Conservation (phyloP, 2,113 vertebrate genomes). For the Malurus cyaneus region DNA sequence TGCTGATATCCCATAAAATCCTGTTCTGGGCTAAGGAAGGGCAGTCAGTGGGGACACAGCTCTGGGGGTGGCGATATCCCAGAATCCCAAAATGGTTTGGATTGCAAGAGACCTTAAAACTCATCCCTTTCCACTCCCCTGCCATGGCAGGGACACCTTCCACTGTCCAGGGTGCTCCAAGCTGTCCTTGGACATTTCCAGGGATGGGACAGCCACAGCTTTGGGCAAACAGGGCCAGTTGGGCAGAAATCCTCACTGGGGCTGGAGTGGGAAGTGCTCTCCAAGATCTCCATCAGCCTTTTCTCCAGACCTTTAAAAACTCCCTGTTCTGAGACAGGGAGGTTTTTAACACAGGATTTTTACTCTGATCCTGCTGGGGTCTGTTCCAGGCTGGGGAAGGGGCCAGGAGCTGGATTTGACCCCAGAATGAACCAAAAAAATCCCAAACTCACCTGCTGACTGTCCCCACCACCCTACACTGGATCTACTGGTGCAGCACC, state of each 20-base stretch:
- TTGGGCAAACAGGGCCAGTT: background rate
- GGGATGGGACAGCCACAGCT: background rate
- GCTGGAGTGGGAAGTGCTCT: background rate
- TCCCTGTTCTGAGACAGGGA: background rate
- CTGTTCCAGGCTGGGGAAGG: background rate
- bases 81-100: background rate
- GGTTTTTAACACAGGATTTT: background rate
- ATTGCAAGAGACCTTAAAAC: background rate
- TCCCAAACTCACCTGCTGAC: background rate
- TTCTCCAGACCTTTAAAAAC: background rate
- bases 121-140: background rate
- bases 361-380: background rate
- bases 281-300: background rate
- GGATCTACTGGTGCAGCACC: background rate
- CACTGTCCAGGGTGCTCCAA: background rate
- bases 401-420: background rate
- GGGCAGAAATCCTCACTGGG: background rate
- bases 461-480: background rate
- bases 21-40: background rate
- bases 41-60: background rate
- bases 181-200: background rate
- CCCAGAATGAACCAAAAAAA: too few relatives aligned
- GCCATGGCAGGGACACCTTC: background rate
- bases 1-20: background rate
- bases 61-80: rapidly evolving